Evolutionary conservation across 2,888 invertebrate species (phyloP).

Genomic region (Bursaphelenchus okinawaensis): DNA sequence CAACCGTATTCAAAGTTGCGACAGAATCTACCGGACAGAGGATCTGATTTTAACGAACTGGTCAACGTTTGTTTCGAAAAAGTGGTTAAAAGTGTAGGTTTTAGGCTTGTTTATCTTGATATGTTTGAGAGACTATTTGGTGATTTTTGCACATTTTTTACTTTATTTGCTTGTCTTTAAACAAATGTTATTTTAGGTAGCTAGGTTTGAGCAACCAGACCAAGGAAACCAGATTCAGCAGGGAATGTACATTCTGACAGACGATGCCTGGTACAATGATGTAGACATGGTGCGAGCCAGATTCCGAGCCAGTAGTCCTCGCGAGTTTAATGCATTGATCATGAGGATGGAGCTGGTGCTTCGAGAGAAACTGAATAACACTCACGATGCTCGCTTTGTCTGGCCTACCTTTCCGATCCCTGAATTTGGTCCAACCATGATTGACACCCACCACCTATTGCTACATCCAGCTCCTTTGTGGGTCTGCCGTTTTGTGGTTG

Average conservation of each 20-base stretch:
- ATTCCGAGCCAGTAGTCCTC: constrained; percentile 28
- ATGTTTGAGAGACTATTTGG: no score
- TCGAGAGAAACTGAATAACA: not conserved
- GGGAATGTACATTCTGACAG: constrained; percentile 30
- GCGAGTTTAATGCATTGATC: constrained; percentile 24
- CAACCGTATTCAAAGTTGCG: constrained; percentile 35
- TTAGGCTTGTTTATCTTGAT: no score
- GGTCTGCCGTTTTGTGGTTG: constrained; percentile 8
- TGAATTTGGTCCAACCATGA: not conserved
- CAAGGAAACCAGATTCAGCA: constrained; percentile 16
- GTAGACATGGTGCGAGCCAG: constrained; percentile 40
- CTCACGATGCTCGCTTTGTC: not conserved
- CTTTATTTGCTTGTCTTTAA: no score
- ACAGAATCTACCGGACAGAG: not conserved
- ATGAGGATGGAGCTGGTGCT: constrained; percentile 14
- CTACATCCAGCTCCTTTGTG: not conserved
- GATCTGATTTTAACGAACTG: not conserved
- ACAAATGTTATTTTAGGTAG: constrained; percentile 14
- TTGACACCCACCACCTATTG: constrained; percentile 1
- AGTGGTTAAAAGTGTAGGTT: not conserved
- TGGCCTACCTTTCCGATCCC: constrained; percentile 6
- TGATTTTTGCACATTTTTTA: no score
- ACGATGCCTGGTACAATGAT: constrained; percentile 29
- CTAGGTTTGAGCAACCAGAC: constrained; percentile 27
- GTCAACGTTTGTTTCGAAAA: not conserved